Percentiles rank a stretch among this genome's conserved stretches.
Evolutionary conservation across 2,888 invertebrate species (phyloP).

Genomic region (Drosophila parthenogenetica): DNA sequence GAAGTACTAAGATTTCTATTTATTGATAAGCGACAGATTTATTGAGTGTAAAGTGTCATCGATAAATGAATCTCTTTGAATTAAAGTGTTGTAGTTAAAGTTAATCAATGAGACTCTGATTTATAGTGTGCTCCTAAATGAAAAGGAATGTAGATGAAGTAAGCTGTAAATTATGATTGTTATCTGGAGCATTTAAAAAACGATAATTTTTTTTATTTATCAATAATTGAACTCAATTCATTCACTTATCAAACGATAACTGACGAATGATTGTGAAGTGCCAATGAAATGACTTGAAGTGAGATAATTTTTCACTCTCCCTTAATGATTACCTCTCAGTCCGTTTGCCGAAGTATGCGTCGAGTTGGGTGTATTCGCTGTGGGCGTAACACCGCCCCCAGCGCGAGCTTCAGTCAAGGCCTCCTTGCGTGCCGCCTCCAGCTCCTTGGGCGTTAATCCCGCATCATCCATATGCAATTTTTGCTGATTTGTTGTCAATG

Average conservation of each 20-base stretch:
- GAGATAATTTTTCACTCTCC: not conserved
- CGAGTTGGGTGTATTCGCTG: conserved; percentile 69
- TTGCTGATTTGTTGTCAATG: conserved; percentile 82
- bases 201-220: not conserved
- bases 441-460: conserved; percentile 72
- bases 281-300: not conserved
- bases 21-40: not conserved
- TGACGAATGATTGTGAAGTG: conserved; percentile 1
- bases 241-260: not conserved
- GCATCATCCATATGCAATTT: conserved; percentile 80
- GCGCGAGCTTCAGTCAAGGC: conserved; percentile 46
- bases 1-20: not conserved
- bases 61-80: not conserved
- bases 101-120: not conserved
- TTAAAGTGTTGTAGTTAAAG: not conserved
- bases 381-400: conserved; percentile 57
- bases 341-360: conserved; percentile 77
- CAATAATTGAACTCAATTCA: conserved; percentile 1
- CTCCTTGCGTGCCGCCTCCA: conserved; percentile 70
- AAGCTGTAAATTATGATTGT: not conserved
- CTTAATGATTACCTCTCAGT: conserved; percentile 69
- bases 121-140: not conserved
- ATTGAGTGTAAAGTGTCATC: not conserved
- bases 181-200: not conserved
- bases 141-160: not conserved